Evolutionary conservation across 2,113 vertebrate genomes (phyloP), one percentile per base, ranked within the genome.

Genomic region (Grallaria varia): DNA sequence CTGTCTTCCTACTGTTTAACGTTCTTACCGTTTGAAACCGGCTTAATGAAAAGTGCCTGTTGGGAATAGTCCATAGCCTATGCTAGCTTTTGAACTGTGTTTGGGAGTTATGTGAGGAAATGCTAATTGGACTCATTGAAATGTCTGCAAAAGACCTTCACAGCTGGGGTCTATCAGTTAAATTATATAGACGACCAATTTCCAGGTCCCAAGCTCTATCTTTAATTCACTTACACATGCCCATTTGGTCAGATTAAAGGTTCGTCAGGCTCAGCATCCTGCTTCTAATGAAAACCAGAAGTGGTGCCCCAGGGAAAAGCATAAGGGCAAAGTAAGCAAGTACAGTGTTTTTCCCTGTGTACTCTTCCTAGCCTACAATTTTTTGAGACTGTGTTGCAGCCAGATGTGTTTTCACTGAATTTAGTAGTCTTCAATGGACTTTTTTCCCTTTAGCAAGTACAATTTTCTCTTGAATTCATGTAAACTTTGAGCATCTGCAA

Each of bases 211-310:
- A 93, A 59, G 47, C 35, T 71, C 18, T 87, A 56, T 78, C 18
- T 93, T 74, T 89, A 87, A 95, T 96, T 93, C 74, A 84, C 60
- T 89, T 84, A 81, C 25, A 67, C 21, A 45, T 67, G 37, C 55
- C 33, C 69, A 84, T 93, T 94, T 91, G 67, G 82, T 85, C 67
- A 91, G 85, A 97, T 94, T 94, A 95, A 90, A 93, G 3, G 53
- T 91, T 95, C 82, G 80, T 83, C 79, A 90, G 33, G 82, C 81
- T 90, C n/a, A 88, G 45, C 88, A 93, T 96, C 82, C 75, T 90
- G 71, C 59, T 83, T 95, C 59, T 95, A 90, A 95, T 84, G 85
- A 69, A 79, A 88, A 42, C 74, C 40, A 40, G 37, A 82, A 95
- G 68, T 68, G 53, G 40, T 83, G 63, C 88, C 55, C 72, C 25